Evolutionary conservation across 1,140 invertebrate species (phyloP), one percentile per base, ranked within the genome.

Genomic region (Megathymus violae): DNA sequence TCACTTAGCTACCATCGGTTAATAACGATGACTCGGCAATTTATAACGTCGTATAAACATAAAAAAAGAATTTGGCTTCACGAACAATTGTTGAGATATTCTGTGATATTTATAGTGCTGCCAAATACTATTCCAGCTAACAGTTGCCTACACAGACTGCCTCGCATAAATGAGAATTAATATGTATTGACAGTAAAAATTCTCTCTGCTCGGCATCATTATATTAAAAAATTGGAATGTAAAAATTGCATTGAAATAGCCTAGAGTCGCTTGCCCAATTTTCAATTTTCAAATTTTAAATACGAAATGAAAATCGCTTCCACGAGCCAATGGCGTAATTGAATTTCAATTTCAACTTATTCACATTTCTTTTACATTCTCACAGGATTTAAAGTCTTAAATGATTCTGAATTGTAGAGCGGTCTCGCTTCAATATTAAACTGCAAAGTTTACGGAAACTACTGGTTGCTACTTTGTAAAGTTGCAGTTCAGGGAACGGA

Each of bases 271-370:
- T n/a, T n/a, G n/a, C n/a, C n/a, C n/a, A n/a, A n/a, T n/a, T n/a
- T n/a, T n/a, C n/a, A 22, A 22, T 22, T 22, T 22, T 22, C 52
- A 59, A 41, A 36, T 62, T 67, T 19, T 60, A 62, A 62, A 62
- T 48, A 67, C 36, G 34, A 51, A 56, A 46, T 31, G 40, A 62
- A 59, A 62, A 63, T 38, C 61, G 19, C 59, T 59, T 51, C 40
- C 40, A 22, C 16, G 40, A 52, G 43, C 59, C 64, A 61, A 66
- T 52, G 61, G 47, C 38, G 56, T 66, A 61, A 61, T 59, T 19
- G 50, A 66, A 66, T 56, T 59, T 41, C 54, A 59, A 59, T 59
- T 59, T 59, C 54, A 59, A 59, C 47, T 59, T 34, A 41, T 59
- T 59, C 16, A 38, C 27, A 59, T 47, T 47, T 47, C 54, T 59